Percentiles rank a stretch among this genome's conserved stretches.
These are phyloP conservation scores for Phymatocera aterrima DNA, from an alignment of 2,888 invertebrate genomes.

Conservation along the genomic window DNA sequence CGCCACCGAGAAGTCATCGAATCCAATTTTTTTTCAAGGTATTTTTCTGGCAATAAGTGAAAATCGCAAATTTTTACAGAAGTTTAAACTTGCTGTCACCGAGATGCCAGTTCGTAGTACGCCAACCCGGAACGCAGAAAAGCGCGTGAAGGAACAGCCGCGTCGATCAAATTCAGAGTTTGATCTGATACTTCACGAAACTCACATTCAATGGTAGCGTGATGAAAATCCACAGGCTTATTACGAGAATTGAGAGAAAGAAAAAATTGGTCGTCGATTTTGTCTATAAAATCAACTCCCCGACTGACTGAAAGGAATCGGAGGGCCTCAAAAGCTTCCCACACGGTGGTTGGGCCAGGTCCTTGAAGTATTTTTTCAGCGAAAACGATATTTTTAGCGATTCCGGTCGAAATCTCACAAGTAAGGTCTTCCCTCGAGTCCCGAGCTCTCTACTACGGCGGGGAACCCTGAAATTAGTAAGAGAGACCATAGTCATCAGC, in stretches of 20 bases:
- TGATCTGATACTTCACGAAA: neutral
- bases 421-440: too few species aligned
- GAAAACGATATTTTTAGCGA: too few species aligned
- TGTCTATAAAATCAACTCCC: too few species aligned
- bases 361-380: neutral
- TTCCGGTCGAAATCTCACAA: too few species aligned
- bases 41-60: neutral
- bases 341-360: neutral
- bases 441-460: too few species aligned
- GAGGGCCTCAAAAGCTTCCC: neutral
- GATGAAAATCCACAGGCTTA: too few species aligned
- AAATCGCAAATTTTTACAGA: neutral
- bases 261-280: neutral
- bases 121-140: neutral
- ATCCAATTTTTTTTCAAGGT: neutral
- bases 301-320: neutral
- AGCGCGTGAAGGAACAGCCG: slow-evolving; percentile 1
- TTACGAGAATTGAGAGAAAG: neutral
- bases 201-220: neutral
- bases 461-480: neutral
- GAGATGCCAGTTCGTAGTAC: too few species aligned
- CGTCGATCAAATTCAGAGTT: too few species aligned
- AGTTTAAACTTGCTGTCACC: too few species aligned
- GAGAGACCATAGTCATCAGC: neutral
- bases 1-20: slow-evolving; percentile 1